Percentiles rank a stretch among this genome's conserved stretches.
Evolutionary conservation across 1,140 invertebrate species (phyloP).

Genomic region (Triops cancriformis): DNA sequence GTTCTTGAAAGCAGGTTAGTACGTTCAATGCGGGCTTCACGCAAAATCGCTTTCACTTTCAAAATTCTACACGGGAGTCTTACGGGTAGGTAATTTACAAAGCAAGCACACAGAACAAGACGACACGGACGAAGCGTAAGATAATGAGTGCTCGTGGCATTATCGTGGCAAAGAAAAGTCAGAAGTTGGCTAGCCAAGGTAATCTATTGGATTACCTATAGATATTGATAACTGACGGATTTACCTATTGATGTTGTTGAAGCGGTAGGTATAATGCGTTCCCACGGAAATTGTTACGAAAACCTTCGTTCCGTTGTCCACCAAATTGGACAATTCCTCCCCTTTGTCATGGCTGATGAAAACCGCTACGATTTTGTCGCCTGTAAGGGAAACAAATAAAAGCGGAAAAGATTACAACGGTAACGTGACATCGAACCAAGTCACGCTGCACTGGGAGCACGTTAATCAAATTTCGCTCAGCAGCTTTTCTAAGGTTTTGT

Average conservation of each 20-base stretch:
- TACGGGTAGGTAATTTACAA: not conserved
- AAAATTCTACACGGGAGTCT: not conserved
- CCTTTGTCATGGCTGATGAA: slow-evolving; percentile 68
- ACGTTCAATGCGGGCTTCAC: not conserved
- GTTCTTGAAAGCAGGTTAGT: not conserved
- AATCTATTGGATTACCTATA: too few relatives aligned
- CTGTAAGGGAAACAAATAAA: slow-evolving; percentile 34
- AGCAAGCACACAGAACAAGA: not conserved
- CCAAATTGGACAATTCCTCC: slow-evolving; percentile 54
- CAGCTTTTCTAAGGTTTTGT: not conserved
- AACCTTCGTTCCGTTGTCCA: slow-evolving; percentile 57
- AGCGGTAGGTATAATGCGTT: slow-evolving; percentile 46
- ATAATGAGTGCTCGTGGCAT: too few relatives aligned
- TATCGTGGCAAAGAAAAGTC: not conserved
- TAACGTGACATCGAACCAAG: not conserved
- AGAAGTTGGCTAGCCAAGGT: not conserved
- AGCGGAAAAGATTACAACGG: slow-evolving; percentile 11
- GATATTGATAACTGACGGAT: too few relatives aligned
- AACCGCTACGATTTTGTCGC: slow-evolving; percentile 59
- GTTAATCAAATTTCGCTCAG: not conserved
- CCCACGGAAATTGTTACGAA: slow-evolving; percentile 56
- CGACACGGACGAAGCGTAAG: not conserved
- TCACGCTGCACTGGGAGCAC: not conserved
- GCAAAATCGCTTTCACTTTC: not conserved
- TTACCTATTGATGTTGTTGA: slow-evolving; percentile 54